Evolutionary conservation across 2,888 invertebrate genomes (phyloP), one percentile per base, ranked within the genome.

Genomic region (Meandrusa payeni): DNA sequence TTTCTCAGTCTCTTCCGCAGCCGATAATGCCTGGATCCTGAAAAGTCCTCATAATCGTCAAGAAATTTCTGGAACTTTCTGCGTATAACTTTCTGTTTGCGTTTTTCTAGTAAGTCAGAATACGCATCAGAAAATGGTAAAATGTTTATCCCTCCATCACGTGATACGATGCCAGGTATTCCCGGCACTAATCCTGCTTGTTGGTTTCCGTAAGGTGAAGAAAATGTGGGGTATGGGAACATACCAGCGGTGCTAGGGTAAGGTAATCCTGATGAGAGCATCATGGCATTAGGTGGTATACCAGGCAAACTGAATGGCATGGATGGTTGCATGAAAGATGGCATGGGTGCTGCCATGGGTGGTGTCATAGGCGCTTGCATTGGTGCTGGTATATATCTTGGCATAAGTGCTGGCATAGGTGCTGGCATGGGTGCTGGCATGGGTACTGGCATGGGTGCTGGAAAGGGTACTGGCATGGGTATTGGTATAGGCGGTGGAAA

Each of bases 121-220:
- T 82, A 85, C 0, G 52, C 76, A 32, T 85, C 85, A 0, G 85
- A 76, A 50, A 85, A 85, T 1, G 86, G 85, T 34, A 86, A 48
- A 6, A 87, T 68, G 29, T 85, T 86, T 4, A 87, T 73, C 0
- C 80, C 85, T 1, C 81, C 80, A 41, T 76, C 76, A 0, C 49
- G 48, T 1, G 73, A 61, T 0, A 81, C 76, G 1, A 83, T 22
- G 0, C 80, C 81, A 3, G 71, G 69, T 46, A 85, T 23, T 0
- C 78, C 78, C 1, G 83, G 83, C 1, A 82, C 66, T 59, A 81
- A 61, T 0, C 74, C 74, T 0, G 55, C 41, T 49, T 59, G 64
- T 27, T 48, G 48, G 2, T 32, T 26, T 5, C 29, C 37, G 2
- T 47, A 31, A 2, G 43, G 37, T 24, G 41, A 45, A 2, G 57